Percentiles rank a stretch among this genome's conserved stretches.
Conservation (phyloP, 2,888 invertebrate species). For the Andrena praecox region DNA sequence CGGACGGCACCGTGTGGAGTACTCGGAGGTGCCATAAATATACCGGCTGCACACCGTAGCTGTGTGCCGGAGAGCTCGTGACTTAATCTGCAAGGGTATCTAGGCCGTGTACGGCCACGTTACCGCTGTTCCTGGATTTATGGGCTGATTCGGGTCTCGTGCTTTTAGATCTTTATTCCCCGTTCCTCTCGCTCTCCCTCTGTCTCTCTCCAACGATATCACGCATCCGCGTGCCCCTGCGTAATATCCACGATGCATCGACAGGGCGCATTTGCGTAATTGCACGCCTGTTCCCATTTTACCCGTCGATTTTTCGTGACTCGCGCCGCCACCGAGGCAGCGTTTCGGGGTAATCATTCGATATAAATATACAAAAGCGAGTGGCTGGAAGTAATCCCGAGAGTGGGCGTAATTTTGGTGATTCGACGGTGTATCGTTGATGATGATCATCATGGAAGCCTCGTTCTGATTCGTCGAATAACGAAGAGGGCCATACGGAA, state of each 20-base stretch:
- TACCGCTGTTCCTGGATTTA: slow-evolving; percentile 65
- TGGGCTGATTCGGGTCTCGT: slow-evolving; percentile 59
- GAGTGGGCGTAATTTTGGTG: slow-evolving; percentile 22
- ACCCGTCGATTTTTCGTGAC: slow-evolving; percentile 33
- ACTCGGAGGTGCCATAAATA: slow-evolving; percentile 76
- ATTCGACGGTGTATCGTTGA: neutral
- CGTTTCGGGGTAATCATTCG: slow-evolving; percentile 14
- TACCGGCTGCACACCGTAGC: slow-evolving; percentile 47
- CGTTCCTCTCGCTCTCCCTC: neutral
- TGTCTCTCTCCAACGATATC: slow-evolving; percentile 15
- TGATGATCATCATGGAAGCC: neutral
- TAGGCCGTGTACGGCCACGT: slow-evolving; percentile 60
- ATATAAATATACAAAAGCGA: slow-evolving; percentile 37
- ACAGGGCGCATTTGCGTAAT: slow-evolving; percentile 64
- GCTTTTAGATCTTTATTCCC: slow-evolving; percentile 52
- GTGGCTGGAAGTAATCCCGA: slow-evolving; percentile 9
- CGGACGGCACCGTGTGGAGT: slow-evolving; percentile 54
- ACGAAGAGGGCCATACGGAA: neutral
- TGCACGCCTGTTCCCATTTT: slow-evolving; percentile 49
- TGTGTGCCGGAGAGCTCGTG: slow-evolving; percentile 65
- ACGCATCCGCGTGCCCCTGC: slow-evolving; percentile 23
- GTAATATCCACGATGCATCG: slow-evolving; percentile 56
- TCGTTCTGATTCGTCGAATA: too few relatives aligned
- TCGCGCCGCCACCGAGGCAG: neutral
- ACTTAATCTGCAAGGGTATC: slow-evolving; percentile 76